Evolutionary conservation across 2,113 vertebrate genomes (phyloP), one percentile per base, ranked within the genome.

Genomic region (Pangasianodon gigas): DNA sequence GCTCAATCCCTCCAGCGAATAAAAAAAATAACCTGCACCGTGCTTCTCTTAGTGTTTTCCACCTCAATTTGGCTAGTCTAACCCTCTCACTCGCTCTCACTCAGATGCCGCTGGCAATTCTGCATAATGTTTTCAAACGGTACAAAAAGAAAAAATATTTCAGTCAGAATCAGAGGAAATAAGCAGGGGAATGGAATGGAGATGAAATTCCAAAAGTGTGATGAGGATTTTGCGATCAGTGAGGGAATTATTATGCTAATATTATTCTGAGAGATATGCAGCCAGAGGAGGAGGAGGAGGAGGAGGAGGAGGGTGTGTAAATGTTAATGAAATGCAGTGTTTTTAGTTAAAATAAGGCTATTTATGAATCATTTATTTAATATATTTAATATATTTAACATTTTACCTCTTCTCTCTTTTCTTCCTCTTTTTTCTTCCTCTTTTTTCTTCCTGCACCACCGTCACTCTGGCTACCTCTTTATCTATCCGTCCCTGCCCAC

Each of bases 241-340:
- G 29, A 69, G 60, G 89, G 62, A 52, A 44, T 71, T 69, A 85
- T 77, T 48, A 60, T 69, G 44, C 46, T 90, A 81, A 90, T 87
- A 54, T 65, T 29, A 71, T 69, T 46, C 75, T 87, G 75, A 82
- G 41, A 81, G 62, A 81, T 86, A 87, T 51, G 60, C n/a, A 56
- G 51, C 44, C 19, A 48, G 41, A 71, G 56, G 37, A 80, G 71
- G 52, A 56, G 71, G 56, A 29, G 24, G 10, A 26, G 9, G 44
- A 48, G 1, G 21, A 41, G 58, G 32, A 51, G 85, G 65, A 19
- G 51, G 26, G 37, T 29, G 32, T 87, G 67, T 54, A 90, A 83
- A 90, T 87, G 89, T 90, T 87, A 90, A 90, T 87, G 85, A 83
- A 62, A 71, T 87, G 79, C 89, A 90, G 54, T 52, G 58, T 85